phyloP scores from a whole-genome alignment of 1,140 invertebrate species.

The Leptoteleia sp. region DNA sequence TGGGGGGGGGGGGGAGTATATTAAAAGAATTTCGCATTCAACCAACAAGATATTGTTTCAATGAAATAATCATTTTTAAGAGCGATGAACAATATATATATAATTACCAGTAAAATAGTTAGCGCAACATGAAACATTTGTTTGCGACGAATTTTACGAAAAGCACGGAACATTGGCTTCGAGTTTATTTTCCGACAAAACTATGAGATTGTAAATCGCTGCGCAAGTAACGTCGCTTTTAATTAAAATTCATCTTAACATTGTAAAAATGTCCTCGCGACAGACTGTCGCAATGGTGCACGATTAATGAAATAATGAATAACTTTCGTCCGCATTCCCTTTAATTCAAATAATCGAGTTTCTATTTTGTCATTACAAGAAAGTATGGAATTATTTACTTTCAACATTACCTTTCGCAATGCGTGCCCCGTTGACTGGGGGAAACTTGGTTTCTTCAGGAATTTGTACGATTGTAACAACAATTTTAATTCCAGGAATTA shows the following conservation, averaged over 20 bases:
- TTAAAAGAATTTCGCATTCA: too few species aligned
- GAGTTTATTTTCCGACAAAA: background rate
- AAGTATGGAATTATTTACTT: conserved; percentile 57
- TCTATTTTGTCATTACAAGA: conserved; percentile 33
- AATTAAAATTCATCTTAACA: conserved; percentile 16
- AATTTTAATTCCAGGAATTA: conserved; percentile 62
- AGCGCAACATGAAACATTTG: too few species aligned
- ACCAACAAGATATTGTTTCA: too few species aligned
- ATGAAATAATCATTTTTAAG: too few species aligned
- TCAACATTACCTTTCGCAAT: conserved; percentile 54
- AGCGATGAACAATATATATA: too few species aligned
- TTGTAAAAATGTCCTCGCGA: conserved; percentile 15
- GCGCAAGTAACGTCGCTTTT: conserved; percentile 10
- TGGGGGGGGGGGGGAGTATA: too few species aligned
- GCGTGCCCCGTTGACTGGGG: conserved; percentile 30
- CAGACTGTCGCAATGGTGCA: conserved; percentile 15
- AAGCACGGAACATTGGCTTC: too few species aligned
- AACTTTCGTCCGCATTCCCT: conserved; percentile 28
- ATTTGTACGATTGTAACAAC: conserved; percentile 48
- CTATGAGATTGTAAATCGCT: background rate
- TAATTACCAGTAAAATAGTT: too few species aligned
- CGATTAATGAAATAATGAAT: conserved; percentile 49
- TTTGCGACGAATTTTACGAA: too few species aligned
- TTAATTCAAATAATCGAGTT: conserved; percentile 45
- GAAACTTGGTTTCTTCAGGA: conserved; percentile 25